Evolutionary conservation across 1,140 invertebrate species (phyloP), one percentile per base, ranked within the genome.

Genomic region (Popillia japonica): DNA sequence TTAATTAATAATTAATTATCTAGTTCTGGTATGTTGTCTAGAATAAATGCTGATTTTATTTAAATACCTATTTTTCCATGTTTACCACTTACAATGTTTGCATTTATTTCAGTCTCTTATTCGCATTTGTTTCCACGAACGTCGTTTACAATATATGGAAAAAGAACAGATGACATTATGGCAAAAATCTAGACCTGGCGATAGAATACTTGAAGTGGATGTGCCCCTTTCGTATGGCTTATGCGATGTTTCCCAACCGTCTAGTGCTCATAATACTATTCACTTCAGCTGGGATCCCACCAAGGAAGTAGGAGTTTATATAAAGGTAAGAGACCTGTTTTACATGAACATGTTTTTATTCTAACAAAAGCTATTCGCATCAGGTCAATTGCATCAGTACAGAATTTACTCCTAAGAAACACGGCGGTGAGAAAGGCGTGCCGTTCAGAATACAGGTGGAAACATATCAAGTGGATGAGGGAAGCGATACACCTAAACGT

Each of bases 401-500:
- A 3, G 98, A 99, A 88, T 99, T 99, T 86, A 99, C 98, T 0
- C 96, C 96, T 0, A 98, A 98, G 85, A 99, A 99, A 86, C 98
- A 99, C 87, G 98, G 98, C 34, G 97, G 98, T 3, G 97, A 99
- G 87, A 99, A 99, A 87, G 98, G 97, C 6, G 97, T 99, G 10
- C 97, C 97, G 34, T 99, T 99, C 88, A 91, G 97, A 22, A 94
- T 99, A 79, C 96, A 98, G 87, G 95, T 99, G 75, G 95, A 96
- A 88, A 96, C 95, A 0, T 94, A 92, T 87, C 88, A 93, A 73
- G 89, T 91, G 80, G 80, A 86, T 0, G 87, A 83, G 83, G 87
- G 81, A 20, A 87, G 41, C 81, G 86, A 81, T 85, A 85, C 40
- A 80, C 85, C 76, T 73, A 89, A 89, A 77, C 88, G 94, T 34